A percentile compares a stretch with the other conserved stretches of the same genome.
Evolutionary conservation across 37 sponge, comb jelly and placozoan species (phyloP).

Genomic region (Petrosia ficiformis): DNA sequence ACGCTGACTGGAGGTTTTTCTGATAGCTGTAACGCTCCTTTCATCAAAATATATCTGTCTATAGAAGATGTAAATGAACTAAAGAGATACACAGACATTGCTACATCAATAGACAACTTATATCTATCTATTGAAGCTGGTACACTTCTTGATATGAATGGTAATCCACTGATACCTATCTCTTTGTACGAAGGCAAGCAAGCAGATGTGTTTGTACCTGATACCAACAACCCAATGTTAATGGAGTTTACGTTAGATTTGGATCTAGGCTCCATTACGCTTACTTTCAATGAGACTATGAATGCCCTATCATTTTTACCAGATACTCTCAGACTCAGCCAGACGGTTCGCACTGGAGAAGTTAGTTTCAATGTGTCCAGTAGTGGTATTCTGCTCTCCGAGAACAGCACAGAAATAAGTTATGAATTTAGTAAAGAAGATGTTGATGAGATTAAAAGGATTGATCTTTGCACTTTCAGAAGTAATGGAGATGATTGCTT

Average conservation of each 20-base stretch:
- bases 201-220: slow-evolving; percentile 40
- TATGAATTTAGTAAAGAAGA: slow-evolving; percentile 49
- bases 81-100: slow-evolving; percentile 62
- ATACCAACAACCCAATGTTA: slow-evolving; percentile 65
- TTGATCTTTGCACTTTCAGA: slow-evolving; percentile 62
- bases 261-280: slow-evolving; percentile 59
- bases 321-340: slow-evolving; percentile 24
- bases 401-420: slow-evolving; percentile 56
- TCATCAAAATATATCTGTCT: slow-evolving; percentile 47
- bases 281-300: slow-evolving; percentile 84
- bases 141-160: slow-evolving; percentile 55
- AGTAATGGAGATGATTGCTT: slow-evolving; percentile 69
- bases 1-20: slow-evolving; percentile 72
- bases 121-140: slow-evolving; percentile 43
- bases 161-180: slow-evolving; percentile 58
- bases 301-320: slow-evolving; percentile 53
- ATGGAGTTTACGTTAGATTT: slow-evolving; percentile 62
- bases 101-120: slow-evolving; percentile 23
- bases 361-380: not conserved
- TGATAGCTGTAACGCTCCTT: slow-evolving; percentile 70
- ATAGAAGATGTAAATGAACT: slow-evolving; percentile 66
- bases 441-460: slow-evolving; percentile 71
- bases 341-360: slow-evolving; percentile 15
- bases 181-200: slow-evolving; percentile 1
- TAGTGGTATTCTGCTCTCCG: slow-evolving; percentile 36